These are phyloP conservation scores for Pseudomugil gertrudae DNA, from an alignment of 2,797 vertebrate species.

Conservation along the genomic window DNA sequence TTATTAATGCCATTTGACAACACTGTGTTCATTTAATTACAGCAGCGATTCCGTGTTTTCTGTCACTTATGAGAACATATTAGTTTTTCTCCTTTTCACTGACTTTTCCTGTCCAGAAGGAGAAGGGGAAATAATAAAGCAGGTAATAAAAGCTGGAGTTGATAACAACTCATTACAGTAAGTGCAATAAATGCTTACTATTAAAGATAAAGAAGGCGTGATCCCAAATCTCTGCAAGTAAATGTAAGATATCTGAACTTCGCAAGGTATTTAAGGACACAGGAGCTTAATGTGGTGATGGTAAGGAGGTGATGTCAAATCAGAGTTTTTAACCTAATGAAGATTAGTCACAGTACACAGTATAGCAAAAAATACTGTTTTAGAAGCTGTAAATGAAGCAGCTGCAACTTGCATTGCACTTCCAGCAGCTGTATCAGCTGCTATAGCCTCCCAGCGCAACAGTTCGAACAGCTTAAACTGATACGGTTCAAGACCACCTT, in stretches of 20 bases:
- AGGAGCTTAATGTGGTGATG: background rate
- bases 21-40: background rate
- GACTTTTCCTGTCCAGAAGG: background rate
- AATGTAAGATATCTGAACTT: background rate
- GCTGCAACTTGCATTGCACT: too few relatives aligned
- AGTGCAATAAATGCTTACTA: background rate
- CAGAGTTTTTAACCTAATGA: background rate
- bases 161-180: slow-evolving; percentile 1
- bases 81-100: background rate
- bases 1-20: too few relatives aligned
- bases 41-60: background rate
- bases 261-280: background rate
- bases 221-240: background rate
- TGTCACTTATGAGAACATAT: background rate
- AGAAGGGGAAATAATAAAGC: background rate
- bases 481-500: too few relatives aligned
- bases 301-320: background rate
- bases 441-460: too few relatives aligned
- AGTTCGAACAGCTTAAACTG: too few relatives aligned
- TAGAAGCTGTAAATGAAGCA: too few relatives aligned
- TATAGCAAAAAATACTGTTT: too few relatives aligned
- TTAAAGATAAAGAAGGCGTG: background rate
- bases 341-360: background rate
- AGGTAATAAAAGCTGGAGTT: background rate
- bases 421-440: too few relatives aligned